Evolutionary conservation across 2,888 invertebrate genomes (phyloP).

Genomic region (Podotricha telesiphe): DNA sequence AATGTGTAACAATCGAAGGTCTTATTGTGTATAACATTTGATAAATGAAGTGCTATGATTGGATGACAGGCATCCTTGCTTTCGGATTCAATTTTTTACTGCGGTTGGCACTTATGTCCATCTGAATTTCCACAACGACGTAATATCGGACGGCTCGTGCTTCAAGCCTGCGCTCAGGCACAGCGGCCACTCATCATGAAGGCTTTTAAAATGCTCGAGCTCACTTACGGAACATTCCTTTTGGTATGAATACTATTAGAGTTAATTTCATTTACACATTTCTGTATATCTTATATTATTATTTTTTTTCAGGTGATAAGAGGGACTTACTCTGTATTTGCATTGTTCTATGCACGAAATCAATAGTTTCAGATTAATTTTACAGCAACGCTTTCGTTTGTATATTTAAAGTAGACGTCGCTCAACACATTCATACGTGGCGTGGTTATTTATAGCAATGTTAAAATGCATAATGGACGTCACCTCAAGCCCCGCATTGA

Average conservation of each 20-base stretch:
- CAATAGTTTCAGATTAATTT: slow-evolving; percentile 17
- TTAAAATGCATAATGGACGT: background rate
- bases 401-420: background rate
- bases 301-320: slow-evolving; percentile 65
- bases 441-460: background rate
- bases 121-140: slow-evolving; percentile 48
- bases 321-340: slow-evolving; percentile 71
- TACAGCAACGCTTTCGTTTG: background rate
- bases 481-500: background rate
- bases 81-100: slow-evolving; percentile 70
- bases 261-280: background rate
- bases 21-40: no score
- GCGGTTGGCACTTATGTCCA: slow-evolving; percentile 68
- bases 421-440: background rate
- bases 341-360: slow-evolving; percentile 68
- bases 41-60: slow-evolving; percentile 1
- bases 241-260: slow-evolving; percentile 51
- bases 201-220: slow-evolving; percentile 74
- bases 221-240: slow-evolving; percentile 69
- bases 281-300: background rate
- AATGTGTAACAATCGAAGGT: no score
- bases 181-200: slow-evolving; percentile 74
- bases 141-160: slow-evolving; percentile 59
- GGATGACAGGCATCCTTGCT: slow-evolving; percentile 64
- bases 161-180: slow-evolving; percentile 64